Evolutionary conservation across 2,888 invertebrate genomes (phyloP), one percentile per base, ranked within the genome.

Genomic region (Tiliacea citrago): DNA sequence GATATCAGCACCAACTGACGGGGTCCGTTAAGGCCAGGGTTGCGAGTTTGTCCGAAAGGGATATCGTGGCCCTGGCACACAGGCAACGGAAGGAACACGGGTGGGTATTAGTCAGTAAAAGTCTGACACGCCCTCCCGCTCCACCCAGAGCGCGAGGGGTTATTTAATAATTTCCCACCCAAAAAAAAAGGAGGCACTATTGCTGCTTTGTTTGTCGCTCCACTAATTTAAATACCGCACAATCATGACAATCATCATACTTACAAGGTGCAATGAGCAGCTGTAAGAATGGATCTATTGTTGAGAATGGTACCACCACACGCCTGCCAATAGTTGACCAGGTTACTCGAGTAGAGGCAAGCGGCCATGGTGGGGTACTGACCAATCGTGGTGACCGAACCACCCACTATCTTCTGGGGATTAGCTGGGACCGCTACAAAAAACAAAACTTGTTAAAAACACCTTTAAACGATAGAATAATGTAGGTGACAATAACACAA

Each of bases 191-290:
- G 58, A 21, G 39, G 53, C 13, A 12, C 8, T 24, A 42, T 13
- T 18, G 24, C 21, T 13, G 8, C 9, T 24, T 18, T 39, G 5
- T 8, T 55, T 13, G 5, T 18, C 35, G 13, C 18, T n/a, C n/a
- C 29, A 18, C 18, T 18, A 49, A 9, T 39, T 6, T 39, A 13
- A 39, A 47, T 39, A 69, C 39, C 13, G 7, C 24, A 21, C 18
- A 6, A 39, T 65, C 2, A 49, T 24, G 2, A 6, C 13, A 18
- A 39, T 29, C n/a, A n/a, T n/a, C n/a, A 24, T 29, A 58, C 77
- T 86, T 89, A 92, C 93, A 49, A 0, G 12, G 83, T 73, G 71
- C 93, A 93, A 65, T 92, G 92, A 67, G 91, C 93, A 62, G 92
- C 92, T 2, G 91, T 84, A 7, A 93, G 83, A n/a, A 93, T 51